phyloP scores from a whole-genome alignment of 2,113 vertebrate species.

The Neogale vison region DNA sequence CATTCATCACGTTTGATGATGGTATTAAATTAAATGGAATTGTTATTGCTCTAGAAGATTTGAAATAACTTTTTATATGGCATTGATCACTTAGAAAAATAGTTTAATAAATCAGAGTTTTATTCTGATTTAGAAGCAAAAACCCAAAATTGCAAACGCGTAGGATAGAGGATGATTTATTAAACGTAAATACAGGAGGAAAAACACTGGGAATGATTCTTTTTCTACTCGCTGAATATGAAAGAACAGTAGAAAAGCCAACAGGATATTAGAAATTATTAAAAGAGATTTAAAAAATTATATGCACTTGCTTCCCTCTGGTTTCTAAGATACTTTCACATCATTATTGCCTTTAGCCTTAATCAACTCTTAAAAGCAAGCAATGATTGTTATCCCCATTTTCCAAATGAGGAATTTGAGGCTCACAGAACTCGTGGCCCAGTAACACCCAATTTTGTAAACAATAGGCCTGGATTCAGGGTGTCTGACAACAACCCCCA shows the following conservation, averaged over 20 bases:
- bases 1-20: not conserved
- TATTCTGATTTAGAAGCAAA: constrained; percentile 21
- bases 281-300: not conserved
- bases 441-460: not conserved
- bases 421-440: not conserved
- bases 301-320: not conserved
- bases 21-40: constrained; percentile 13
- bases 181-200: not conserved
- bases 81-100: constrained; percentile 33
- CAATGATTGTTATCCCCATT: not conserved
- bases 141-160: not conserved
- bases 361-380: not conserved
- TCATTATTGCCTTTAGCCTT: not conserved
- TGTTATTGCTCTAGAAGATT: not conserved
- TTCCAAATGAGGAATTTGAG: constrained; percentile 12
- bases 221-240: not conserved
- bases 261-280: constrained; percentile 21
- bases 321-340: not conserved
- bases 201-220: not conserved
- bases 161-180: not conserved
- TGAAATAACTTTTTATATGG: constrained; percentile 44
- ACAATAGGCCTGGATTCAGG: not conserved
- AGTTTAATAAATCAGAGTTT: constrained; percentile 24
- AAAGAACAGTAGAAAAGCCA: not conserved
- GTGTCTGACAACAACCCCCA: not conserved